Conservation (phyloP, 1,140 invertebrate genomes). For the Sesamia nonagrioides region DNA sequence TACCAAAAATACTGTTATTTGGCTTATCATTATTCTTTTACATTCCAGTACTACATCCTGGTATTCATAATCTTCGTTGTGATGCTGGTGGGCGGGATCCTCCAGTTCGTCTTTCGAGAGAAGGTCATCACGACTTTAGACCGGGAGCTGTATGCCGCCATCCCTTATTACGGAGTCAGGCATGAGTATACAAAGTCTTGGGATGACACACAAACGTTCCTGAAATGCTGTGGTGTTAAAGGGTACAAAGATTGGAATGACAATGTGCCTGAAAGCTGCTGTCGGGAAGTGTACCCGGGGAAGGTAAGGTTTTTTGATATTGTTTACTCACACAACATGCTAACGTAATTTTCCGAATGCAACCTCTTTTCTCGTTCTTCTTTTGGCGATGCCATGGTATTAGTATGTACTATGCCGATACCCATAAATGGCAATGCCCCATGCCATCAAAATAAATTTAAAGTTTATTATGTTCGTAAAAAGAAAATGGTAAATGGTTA, state of each 20-base stretch:
- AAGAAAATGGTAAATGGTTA: no score
- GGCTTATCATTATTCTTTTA: no score
- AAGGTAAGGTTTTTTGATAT: slow-evolving; percentile 76
- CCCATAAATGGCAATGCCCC: background rate
- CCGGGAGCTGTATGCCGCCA: slow-evolving; percentile 92
- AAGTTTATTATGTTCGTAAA: background rate
- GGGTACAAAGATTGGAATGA: slow-evolving; percentile 92
- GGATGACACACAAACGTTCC: slow-evolving; percentile 93
- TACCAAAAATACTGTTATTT: no score
- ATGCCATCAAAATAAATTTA: background rate
- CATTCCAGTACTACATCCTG: slow-evolving; percentile 94
- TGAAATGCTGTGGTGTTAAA: slow-evolving; percentile 95
- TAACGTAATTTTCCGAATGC: no score
- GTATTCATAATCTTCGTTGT: slow-evolving; percentile 95
- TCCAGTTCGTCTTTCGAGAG: slow-evolving; percentile 95
- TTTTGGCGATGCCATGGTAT: no score
- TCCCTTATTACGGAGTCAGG: slow-evolving; percentile 91
- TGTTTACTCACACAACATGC: background rate
- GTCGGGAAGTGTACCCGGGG: slow-evolving; percentile 90
- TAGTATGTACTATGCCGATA: no score
- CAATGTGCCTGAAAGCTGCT: slow-evolving; percentile 93
- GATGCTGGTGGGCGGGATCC: slow-evolving; percentile 95
- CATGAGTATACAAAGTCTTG: slow-evolving; percentile 92
- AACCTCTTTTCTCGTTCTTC: no score
- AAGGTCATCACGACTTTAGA: slow-evolving; percentile 92